Conservation (phyloP, 64 coral and sea anemone species). For the Trachythela sp. region DNA sequence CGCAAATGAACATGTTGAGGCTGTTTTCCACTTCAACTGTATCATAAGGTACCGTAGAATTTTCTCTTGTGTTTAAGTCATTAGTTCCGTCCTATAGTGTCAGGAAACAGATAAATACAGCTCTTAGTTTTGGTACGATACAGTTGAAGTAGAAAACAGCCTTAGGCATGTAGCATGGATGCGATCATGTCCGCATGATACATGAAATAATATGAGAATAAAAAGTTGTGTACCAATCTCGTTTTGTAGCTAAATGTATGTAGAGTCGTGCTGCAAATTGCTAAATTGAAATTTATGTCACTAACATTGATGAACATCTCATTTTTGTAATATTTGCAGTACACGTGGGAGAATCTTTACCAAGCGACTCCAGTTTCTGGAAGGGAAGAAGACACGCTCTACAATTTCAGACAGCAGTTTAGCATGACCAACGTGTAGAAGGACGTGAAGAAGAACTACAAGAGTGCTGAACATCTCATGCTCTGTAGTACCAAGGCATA, state of each 20-base stretch:
- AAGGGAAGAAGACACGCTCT: constrained; percentile 10
- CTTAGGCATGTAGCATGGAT: no score
- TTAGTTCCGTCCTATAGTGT: no score
- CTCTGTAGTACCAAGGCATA: constrained; percentile 49
- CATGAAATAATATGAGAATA: no score
- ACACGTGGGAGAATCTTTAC: constrained; percentile 35
- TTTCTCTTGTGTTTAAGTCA: no score
- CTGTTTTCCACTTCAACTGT: no score
- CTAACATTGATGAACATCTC: not conserved
- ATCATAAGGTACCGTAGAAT: no score
- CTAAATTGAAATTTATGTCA: not conserved
- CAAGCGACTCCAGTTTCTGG: not conserved
- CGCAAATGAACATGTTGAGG: no score
- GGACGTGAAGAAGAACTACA: constrained; percentile 54
- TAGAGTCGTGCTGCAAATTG: not conserved
- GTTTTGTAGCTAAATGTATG: not conserved
- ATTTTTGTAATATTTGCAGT: not conserved
- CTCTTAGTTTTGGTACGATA: no score
- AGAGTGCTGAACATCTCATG: constrained; percentile 54
- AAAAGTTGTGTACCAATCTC: no score
- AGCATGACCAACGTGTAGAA: constrained; percentile 18
- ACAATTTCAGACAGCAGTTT: constrained; percentile 33
- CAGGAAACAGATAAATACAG: no score
- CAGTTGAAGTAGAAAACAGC: no score
- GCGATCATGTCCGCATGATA: no score